These are phyloP conservation scores for Melanotaenia trifasciata DNA, from an alignment of 2,797 vertebrate genomes.

Conservation along the genomic window DNA sequence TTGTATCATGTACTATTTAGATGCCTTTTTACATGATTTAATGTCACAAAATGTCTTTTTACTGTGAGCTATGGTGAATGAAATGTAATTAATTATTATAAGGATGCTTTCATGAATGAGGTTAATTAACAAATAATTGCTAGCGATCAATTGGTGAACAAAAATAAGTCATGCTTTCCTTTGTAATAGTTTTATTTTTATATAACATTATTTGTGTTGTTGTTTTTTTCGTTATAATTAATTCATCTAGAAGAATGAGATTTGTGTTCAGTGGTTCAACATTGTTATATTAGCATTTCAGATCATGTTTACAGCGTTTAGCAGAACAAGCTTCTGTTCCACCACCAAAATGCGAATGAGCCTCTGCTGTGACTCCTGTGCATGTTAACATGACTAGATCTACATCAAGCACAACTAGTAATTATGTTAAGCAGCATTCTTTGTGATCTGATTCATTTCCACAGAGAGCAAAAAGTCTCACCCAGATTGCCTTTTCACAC, in stretches of 20 bases:
- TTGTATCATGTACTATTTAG: conserved; percentile 78
- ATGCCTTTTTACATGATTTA: conserved; percentile 78
- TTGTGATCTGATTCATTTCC: conserved; percentile 30
- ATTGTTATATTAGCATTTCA: conserved; percentile 37
- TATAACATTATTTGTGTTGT: conserved; percentile 41
- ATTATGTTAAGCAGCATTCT: conserved; percentile 29
- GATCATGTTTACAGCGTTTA: conserved; percentile 69
- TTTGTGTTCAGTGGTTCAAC: conserved; percentile 38
- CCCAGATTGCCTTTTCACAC: conserved; percentile 74
- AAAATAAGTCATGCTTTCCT: conserved; percentile 37
- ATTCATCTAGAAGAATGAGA: conserved; percentile 26
- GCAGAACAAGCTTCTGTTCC: conserved; percentile 58
- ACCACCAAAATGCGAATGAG: conserved; percentile 74
- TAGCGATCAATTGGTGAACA: conserved; percentile 48
- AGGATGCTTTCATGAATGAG: conserved; percentile 15
- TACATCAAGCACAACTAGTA: conserved; percentile 41
- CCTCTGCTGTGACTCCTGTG: conserved; percentile 50
- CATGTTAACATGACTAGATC: conserved; percentile 46
- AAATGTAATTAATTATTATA: conserved; percentile 45
- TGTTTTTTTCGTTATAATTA: conserved; percentile 14
- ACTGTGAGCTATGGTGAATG: conserved; percentile 51
- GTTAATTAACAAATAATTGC: conserved; percentile 25
- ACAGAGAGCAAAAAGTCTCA: conserved; percentile 62
- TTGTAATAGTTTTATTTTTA: conserved; percentile 54
- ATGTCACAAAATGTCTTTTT: conserved; percentile 68